Evolutionary conservation across 2,797 vertebrate species (phyloP).

Genomic region (Cryptoprocta ferox): DNA sequence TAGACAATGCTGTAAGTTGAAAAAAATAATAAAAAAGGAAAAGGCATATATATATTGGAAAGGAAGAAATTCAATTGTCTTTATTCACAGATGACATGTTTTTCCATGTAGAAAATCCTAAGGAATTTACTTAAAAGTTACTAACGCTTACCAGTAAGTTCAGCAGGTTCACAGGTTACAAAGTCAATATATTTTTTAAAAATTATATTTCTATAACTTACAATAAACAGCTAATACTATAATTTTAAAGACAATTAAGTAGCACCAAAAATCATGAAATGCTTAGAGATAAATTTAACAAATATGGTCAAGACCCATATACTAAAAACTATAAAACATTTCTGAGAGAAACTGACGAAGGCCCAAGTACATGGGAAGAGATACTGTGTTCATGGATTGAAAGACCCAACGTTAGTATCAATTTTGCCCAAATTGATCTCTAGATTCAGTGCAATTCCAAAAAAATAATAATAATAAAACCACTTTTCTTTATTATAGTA

Average conservation of each 20-base stretch:
- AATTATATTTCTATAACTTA: neutral
- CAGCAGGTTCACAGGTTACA: neutral
- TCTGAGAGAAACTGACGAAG: neutral
- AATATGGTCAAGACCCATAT: neutral
- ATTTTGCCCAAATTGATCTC: neutral
- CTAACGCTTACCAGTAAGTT: neutral
- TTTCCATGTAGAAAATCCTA: neutral
- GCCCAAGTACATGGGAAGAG: neutral
- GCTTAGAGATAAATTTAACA: neutral
- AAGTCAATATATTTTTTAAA: neutral
- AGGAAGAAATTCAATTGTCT: neutral
- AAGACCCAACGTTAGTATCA: neutral
- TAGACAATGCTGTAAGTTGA: neutral
- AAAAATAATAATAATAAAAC: neutral
- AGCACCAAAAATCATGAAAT: neutral
- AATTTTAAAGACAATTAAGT: slow-evolving; percentile 8
- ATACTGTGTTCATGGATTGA: neutral
- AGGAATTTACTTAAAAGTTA: neutral
- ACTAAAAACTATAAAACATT: neutral
- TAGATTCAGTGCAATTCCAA: neutral
- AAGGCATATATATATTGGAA: neutral
- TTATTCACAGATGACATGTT: neutral
- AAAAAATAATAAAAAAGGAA: neutral
- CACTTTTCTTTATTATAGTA: neutral
- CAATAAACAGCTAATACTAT: neutral